phyloP scores from a whole-genome alignment of 2,888 invertebrate genomes.

The Andrena flavipes region DNA sequence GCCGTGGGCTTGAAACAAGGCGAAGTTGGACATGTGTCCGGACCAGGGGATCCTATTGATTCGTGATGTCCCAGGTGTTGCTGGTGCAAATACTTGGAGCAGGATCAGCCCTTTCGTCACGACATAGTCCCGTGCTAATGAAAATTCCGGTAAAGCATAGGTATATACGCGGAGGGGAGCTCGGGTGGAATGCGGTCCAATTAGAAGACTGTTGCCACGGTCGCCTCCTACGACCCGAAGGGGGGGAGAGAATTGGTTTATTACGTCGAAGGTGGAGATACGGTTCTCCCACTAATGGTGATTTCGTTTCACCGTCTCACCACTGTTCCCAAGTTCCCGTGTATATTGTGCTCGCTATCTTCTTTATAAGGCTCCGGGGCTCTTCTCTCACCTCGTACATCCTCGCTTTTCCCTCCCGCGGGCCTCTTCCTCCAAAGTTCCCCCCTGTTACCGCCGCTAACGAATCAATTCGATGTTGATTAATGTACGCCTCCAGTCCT shows the following conservation, averaged over 20 bases:
- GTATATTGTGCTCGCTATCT: constrained; percentile 52
- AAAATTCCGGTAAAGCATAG: constrained; percentile 80
- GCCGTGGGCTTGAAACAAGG: too few relatives aligned
- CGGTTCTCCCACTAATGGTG: constrained; percentile 72
- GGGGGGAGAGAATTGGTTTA: constrained; percentile 77
- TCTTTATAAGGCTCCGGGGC: constrained; percentile 28
- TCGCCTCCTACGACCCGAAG: constrained; percentile 56
- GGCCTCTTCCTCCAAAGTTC: constrained; percentile 57
- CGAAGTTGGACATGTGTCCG: too few relatives aligned
- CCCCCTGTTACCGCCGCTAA: constrained; percentile 71
- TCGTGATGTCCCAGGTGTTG: constrained; percentile 35
- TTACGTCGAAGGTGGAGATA: constrained; percentile 75
- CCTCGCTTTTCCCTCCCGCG: constrained; percentile 23
- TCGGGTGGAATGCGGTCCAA: constrained; percentile 82
- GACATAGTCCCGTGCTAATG: constrained; percentile 81
- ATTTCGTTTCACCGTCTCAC: constrained; percentile 67
- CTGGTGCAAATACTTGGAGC: constrained; percentile 37
- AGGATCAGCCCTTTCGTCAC: constrained; percentile 69
- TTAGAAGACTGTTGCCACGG: constrained; percentile 77
- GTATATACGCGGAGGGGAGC: constrained; percentile 57
- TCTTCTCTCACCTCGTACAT: constrained; percentile 17
- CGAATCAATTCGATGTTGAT: constrained; percentile 82
- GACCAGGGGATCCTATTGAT: too few relatives aligned
- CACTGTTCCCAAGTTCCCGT: constrained; percentile 15
- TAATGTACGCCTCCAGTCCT: constrained; percentile 77